Percentiles rank a stretch among this genome's conserved stretches.
Conservation (phyloP, 2,797 vertebrate genomes). For the Sorex maritimensis region DNA sequence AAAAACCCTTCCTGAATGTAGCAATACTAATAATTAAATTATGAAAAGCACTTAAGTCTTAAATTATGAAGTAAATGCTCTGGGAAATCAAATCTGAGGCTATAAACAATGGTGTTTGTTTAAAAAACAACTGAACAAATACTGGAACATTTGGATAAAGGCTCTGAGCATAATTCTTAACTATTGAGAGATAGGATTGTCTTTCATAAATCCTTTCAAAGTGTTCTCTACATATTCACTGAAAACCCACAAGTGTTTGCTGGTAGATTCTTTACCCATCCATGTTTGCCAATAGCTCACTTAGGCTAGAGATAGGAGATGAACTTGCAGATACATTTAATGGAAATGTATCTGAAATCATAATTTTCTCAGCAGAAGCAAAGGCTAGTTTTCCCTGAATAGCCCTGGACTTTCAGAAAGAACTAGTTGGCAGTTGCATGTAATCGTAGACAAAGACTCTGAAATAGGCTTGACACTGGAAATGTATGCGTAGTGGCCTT, state of each 20-base stretch:
- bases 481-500: not conserved
- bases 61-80: constrained; percentile 85
- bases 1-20: constrained; percentile 79
- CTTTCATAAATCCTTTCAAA: constrained; percentile 76
- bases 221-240: constrained; percentile 68
- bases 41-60: constrained; percentile 79
- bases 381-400: constrained; percentile 41
- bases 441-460: not conserved
- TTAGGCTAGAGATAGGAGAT: constrained; percentile 55
- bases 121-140: constrained; percentile 76
- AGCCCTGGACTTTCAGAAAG: constrained; percentile 21
- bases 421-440: constrained; percentile 30
- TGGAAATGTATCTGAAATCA: not conserved
- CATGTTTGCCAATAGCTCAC: constrained; percentile 56
- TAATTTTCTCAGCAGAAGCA: constrained; percentile 46
- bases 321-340: not conserved
- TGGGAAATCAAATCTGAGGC: constrained; percentile 81
- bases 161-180: constrained; percentile 74
- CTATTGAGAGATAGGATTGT: constrained; percentile 72
- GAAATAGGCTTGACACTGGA: not conserved
- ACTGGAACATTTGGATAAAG: constrained; percentile 79
- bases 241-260: constrained; percentile 56
- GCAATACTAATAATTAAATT: constrained; percentile 84
- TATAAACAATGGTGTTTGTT: constrained; percentile 80
- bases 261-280: constrained; percentile 55